These are phyloP conservation scores for Drosophila kepulauana DNA, from an alignment of 1,140 invertebrate species.

Conservation along the genomic window DNA sequence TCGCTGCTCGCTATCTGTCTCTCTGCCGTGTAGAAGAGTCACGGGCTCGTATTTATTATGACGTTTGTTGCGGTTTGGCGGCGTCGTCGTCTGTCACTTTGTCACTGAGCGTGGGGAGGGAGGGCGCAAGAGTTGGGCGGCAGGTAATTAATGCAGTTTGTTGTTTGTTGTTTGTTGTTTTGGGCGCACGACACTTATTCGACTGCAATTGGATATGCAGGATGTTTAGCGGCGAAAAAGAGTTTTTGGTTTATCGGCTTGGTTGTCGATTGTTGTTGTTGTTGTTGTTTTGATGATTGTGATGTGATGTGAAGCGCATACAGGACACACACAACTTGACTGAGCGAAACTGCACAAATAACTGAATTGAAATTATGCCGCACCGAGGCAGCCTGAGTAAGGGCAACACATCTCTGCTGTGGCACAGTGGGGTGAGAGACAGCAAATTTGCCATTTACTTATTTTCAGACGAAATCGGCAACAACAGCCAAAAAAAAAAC, in stretches of 20 bases:
- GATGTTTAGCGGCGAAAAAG: slow-evolving; percentile 12
- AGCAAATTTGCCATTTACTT: slow-evolving; percentile 64
- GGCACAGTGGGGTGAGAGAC: slow-evolving; percentile 9
- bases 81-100: slow-evolving; percentile 24
- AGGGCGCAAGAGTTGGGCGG: background rate
- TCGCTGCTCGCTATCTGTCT: background rate
- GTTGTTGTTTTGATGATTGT: background rate
- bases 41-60: slow-evolving; percentile 38
- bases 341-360: slow-evolving; percentile 81
- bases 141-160: slow-evolving; percentile 58
- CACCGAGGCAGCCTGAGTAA: slow-evolving; percentile 40
- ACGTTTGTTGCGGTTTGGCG: slow-evolving; percentile 61
- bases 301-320: slow-evolving; percentile 55
- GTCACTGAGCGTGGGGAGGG: background rate
- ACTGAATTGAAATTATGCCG: slow-evolving; percentile 75
- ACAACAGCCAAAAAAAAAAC: background rate
- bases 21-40: background rate
- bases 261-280: slow-evolving; percentile 34
- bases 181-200: slow-evolving; percentile 13
- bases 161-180: slow-evolving; percentile 50
- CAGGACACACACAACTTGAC: slow-evolving; percentile 75
- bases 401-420: slow-evolving; percentile 26
- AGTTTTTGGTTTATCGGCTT: slow-evolving; percentile 20
- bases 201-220: background rate
- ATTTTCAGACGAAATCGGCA: slow-evolving; percentile 44